Conservation (phyloP, 64 coral and sea anemone species). For the Montipora cactus region DNA sequence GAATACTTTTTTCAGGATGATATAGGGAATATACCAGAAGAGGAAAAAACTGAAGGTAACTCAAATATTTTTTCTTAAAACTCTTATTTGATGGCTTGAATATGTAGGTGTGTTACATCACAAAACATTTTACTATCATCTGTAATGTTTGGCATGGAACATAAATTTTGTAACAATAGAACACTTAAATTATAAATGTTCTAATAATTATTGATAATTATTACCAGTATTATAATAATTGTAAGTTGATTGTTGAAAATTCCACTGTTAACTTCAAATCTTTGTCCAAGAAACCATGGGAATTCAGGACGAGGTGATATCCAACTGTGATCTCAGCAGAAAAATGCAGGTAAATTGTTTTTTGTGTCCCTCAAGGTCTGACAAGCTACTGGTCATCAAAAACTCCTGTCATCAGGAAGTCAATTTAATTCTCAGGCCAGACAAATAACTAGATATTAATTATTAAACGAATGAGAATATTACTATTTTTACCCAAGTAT, state of each 20-base stretch:
- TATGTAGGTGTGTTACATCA: too few relatives aligned
- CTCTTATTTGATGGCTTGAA: too few relatives aligned
- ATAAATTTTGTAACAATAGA: too few relatives aligned
- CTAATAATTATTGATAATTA: not conserved
- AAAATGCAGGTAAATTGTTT: constrained; percentile 86
- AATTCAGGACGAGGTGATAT: constrained; percentile 84
- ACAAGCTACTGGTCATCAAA: too few relatives aligned
- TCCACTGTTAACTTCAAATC: not conserved
- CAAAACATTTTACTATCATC: too few relatives aligned
- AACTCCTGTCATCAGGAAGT: too few relatives aligned
- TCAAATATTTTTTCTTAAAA: not conserved
- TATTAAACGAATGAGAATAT: too few relatives aligned
- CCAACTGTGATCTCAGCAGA: constrained; percentile 87
- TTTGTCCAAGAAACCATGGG: constrained; percentile 61
- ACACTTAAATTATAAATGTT: not conserved
- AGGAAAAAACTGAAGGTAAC: constrained; percentile 58
- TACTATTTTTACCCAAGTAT: too few relatives aligned
- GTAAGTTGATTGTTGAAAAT: not conserved
- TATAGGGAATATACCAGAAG: constrained; percentile 77
- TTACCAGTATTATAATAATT: too few relatives aligned
- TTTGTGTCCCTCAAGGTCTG: not conserved
- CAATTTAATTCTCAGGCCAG: too few relatives aligned
- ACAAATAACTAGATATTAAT: too few relatives aligned
- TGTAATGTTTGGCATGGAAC: too few relatives aligned
- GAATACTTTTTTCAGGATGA: constrained; percentile 65